phyloP scores from a whole-genome alignment of 2,888 invertebrate genomes.

The Drosophila anomelani region DNA sequence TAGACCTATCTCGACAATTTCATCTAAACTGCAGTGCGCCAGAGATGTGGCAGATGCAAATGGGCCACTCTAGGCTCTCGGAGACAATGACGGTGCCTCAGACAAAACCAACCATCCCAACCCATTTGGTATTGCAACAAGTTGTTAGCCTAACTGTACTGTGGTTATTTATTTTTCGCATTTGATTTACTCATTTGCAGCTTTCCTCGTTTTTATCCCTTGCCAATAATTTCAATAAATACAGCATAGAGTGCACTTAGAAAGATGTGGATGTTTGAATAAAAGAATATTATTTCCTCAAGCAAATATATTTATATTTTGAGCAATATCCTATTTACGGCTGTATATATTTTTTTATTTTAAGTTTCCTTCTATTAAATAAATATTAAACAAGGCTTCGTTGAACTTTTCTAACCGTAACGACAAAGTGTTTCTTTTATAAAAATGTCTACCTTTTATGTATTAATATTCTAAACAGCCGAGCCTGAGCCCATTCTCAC shows the following conservation, averaged over 20 bases:
- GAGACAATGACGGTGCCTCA: conserved; percentile 36
- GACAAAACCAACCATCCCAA: not conserved
- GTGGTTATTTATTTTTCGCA: conserved; percentile 21
- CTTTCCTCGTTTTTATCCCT: conserved; percentile 6
- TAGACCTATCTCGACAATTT: conserved; percentile 59
- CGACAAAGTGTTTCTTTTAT: not conserved
- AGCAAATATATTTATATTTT: not conserved
- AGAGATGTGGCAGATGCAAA: conserved; percentile 50
- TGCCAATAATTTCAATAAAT: conserved; percentile 40
- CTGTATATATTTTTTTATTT: too few relatives aligned
- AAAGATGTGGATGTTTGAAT: not conserved
- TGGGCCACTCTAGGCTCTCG: conserved; percentile 29
- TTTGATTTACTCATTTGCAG: conserved; percentile 58
- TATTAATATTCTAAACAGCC: not conserved
- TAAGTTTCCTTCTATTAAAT: not conserved
- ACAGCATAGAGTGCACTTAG: conserved; percentile 36
- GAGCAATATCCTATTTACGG: not conserved
- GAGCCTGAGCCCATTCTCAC: not conserved
- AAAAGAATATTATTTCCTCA: not conserved
- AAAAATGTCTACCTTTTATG: not conserved
- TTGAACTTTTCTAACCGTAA: not conserved
- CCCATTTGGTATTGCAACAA: conserved; percentile 56
- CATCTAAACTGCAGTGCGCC: conserved; percentile 75
- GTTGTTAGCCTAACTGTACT: conserved; percentile 60
- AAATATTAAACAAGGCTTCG: not conserved